These are phyloP conservation scores for Ophioderma brevispina DNA, from an alignment of 35 echinoderm and acorn worm species.

Conservation along the genomic window DNA sequence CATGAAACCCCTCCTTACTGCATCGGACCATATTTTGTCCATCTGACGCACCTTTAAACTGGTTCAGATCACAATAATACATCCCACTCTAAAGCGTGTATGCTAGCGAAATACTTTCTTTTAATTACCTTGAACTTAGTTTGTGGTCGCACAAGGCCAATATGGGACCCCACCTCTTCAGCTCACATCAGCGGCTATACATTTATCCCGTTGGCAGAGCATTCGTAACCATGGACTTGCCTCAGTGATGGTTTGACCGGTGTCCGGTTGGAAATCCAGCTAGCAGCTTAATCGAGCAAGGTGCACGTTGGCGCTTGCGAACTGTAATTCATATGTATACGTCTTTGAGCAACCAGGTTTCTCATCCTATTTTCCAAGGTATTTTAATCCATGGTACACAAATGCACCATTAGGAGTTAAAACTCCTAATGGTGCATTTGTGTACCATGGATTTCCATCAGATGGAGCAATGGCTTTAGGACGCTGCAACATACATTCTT, in stretches of 20 bases:
- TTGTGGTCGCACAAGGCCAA: too few species aligned
- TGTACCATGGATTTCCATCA: constrained; percentile 57
- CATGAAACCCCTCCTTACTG: too few species aligned
- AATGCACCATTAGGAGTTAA: too few species aligned
- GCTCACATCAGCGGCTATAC: too few species aligned
- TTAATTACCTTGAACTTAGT: too few species aligned
- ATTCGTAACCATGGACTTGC: constrained; percentile 11
- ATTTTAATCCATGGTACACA: too few species aligned
- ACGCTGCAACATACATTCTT: constrained; percentile 54
- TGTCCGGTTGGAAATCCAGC: constrained; percentile 57
- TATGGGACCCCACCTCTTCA: too few species aligned
- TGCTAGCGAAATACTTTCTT: too few species aligned
- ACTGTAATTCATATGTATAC: constrained; percentile 70
- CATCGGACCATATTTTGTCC: too few species aligned
- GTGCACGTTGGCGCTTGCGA: constrained; percentile 56
- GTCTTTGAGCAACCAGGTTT: constrained; percentile 35
- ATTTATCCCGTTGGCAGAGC: neutral
- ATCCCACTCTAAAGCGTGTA: too few species aligned
- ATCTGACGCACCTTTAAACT: too few species aligned
- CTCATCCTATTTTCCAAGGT: constrained; percentile 69
- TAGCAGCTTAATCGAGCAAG: constrained; percentile 37
- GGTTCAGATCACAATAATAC: too few species aligned
- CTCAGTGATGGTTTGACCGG: constrained; percentile 50
- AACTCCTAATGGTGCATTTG: constrained; percentile 56
- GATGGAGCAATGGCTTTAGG: constrained; percentile 29